phyloP scores from a whole-genome alignment of 1,140 invertebrate species.

The Cyclina sinensis region DNA sequence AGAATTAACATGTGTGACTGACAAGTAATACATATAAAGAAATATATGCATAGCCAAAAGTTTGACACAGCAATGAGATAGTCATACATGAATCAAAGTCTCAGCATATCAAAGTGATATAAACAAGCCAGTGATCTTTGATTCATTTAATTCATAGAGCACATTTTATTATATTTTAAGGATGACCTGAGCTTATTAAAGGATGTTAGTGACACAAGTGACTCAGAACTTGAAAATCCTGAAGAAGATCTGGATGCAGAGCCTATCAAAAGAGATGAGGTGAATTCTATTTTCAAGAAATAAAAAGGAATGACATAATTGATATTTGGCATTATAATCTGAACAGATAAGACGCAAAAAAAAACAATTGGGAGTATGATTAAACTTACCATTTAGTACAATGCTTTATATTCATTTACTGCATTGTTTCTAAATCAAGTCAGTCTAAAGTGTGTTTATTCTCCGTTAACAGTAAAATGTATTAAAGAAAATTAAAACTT shows the following conservation, averaged over 20 bases:
- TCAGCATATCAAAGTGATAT: not conserved
- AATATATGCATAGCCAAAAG: not conserved
- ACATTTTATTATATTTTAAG: constrained; percentile 4
- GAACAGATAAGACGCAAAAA: too few relatives aligned
- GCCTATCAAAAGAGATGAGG: constrained; percentile 80
- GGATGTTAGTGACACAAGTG: constrained; percentile 75
- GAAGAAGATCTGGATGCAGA: constrained; percentile 74
- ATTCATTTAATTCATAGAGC: not conserved
- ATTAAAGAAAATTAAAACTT: too few relatives aligned
- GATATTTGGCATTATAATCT: too few relatives aligned
- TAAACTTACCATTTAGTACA: too few relatives aligned
- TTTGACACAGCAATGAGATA: not conserved
- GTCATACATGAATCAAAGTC: not conserved
- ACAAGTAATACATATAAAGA: too few relatives aligned
- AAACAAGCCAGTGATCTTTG: not conserved
- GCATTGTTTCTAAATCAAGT: too few relatives aligned
- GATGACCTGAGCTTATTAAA: constrained; percentile 76
- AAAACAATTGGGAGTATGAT: too few relatives aligned
- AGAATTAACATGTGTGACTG: too few relatives aligned
- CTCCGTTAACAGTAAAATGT: too few relatives aligned
- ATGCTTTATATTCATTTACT: too few relatives aligned
- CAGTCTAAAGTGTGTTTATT: too few relatives aligned
- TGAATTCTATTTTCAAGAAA: constrained; percentile 49
- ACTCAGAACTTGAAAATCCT: constrained; percentile 75
- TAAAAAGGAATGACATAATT: too few relatives aligned